Conservation (phyloP, 2,888 invertebrate species). For the Apamea epomidion region DNA sequence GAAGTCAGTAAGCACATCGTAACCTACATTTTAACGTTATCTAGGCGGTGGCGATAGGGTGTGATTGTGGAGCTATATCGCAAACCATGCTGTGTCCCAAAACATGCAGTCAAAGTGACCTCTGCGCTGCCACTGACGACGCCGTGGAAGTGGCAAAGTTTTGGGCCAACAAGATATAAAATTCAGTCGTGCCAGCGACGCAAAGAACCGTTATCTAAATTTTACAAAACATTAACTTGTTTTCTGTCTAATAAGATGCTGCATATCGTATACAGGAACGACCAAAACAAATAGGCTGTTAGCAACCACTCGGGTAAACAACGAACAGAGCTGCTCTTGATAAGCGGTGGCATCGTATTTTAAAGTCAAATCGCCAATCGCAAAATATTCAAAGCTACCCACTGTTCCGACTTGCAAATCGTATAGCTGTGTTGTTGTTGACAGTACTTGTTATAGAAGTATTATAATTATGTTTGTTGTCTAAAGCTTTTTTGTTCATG, state of each 20-base stretch:
- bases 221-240: background rate
- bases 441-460: slow-evolving; percentile 44
- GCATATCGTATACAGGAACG: slow-evolving; percentile 30
- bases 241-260: slow-evolving; percentile 19
- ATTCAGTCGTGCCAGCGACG: too few species aligned
- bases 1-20: background rate
- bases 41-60: too few species aligned
- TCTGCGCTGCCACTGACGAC: too few species aligned
- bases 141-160: too few species aligned
- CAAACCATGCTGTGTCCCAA: too few species aligned
- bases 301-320: slow-evolving; percentile 64
- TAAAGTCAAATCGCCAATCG: slow-evolving; percentile 87
- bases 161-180: too few species aligned
- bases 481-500: background rate
- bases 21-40: background rate
- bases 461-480: slow-evolving; percentile 9
- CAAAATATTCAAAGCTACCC: slow-evolving; percentile 86
- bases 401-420: slow-evolving; percentile 85
- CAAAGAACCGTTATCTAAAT: background rate
- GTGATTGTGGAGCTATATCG: too few species aligned
- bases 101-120: too few species aligned
- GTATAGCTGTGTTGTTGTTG: slow-evolving; percentile 67
- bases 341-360: slow-evolving; percentile 85
- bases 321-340: slow-evolving; percentile 67
- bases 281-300: slow-evolving; percentile 70